A percentile compares a stretch with the other conserved stretches of the same genome.
phyloP scores from a whole-genome alignment of 1,140 invertebrate genomes.

The Sesamia nonagrioides region DNA sequence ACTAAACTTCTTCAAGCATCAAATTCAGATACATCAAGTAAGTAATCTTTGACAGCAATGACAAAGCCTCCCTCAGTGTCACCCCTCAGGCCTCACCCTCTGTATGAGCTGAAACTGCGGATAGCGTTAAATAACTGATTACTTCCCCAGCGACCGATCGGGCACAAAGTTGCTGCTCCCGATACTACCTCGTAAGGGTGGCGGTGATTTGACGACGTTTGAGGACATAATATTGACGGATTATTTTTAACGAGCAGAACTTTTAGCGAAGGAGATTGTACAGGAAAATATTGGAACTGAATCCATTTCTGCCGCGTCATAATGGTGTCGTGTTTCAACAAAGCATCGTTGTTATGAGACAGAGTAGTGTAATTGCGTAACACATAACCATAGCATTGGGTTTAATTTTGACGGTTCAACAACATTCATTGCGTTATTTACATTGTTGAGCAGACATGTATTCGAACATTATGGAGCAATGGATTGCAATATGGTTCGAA shows the following conservation, averaged over 20 bases:
- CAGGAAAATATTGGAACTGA: too few relatives aligned
- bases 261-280: background rate
- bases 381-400: too few relatives aligned
- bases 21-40: background rate
- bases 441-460: too few relatives aligned
- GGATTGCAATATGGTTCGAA: too few relatives aligned
- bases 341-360: too few relatives aligned
- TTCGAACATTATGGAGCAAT: too few relatives aligned
- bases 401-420: too few relatives aligned
- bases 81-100: background rate
- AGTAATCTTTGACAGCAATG: constrained; percentile 22
- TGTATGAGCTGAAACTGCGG: constrained; percentile 22
- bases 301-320: too few relatives aligned
- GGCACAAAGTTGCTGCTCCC: constrained; percentile 40
- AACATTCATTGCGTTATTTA: too few relatives aligned
- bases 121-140: constrained; percentile 60
- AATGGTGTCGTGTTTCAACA: too few relatives aligned
- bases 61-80: constrained; percentile 5
- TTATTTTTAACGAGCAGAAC: background rate
- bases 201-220: background rate
- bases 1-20: too few relatives aligned
- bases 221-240: background rate
- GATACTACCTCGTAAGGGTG: constrained; percentile 41
- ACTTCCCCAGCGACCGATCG: constrained; percentile 54
- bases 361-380: too few relatives aligned